Conservation (phyloP, 1,140 invertebrate species). For the Meloidogyne floridensis region DNA sequence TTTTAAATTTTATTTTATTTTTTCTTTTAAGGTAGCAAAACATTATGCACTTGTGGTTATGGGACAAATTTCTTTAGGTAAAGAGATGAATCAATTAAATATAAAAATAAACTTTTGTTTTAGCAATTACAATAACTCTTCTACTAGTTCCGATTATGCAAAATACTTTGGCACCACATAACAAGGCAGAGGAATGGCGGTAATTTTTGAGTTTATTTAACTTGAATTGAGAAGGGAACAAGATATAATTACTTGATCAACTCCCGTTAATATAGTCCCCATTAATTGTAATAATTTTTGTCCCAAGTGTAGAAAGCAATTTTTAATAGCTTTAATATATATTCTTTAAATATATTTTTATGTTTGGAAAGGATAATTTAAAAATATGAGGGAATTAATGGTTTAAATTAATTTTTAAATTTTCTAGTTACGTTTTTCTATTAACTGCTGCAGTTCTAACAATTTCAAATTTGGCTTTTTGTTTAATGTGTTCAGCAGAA, state of each 20-base stretch:
- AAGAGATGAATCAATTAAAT: not conserved
- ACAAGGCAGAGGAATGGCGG: conserved; percentile 59
- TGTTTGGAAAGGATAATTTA: no score
- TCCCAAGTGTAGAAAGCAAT: no score
- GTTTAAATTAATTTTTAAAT: not conserved
- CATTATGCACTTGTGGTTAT: conserved; percentile 64
- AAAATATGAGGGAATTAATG: no score
- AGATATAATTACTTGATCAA: no score
- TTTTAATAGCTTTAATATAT: no score
- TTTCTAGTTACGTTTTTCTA: conserved; percentile 48
- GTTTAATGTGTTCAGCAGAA: conserved; percentile 48
- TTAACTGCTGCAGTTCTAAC: conserved; percentile 48
- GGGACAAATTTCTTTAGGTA: conserved; percentile 59
- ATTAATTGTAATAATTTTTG: no score
- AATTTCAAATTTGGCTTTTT: conserved; percentile 46
- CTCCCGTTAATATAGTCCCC: no score
- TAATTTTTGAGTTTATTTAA: conserved; percentile 8
- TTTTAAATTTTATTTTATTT: not conserved
- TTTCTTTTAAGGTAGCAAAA: conserved; percentile 54
- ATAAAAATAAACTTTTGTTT: conserved; percentile 5
- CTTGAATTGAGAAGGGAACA: no score
- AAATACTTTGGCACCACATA: conserved; percentile 54
- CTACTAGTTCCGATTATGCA: conserved; percentile 52
- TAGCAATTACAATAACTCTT: conserved; percentile 62
- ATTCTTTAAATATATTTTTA: no score